Base-by-base conservation (phyloP, 2,113 vertebrate genomes). In the Tetrax tetrax region DNA sequence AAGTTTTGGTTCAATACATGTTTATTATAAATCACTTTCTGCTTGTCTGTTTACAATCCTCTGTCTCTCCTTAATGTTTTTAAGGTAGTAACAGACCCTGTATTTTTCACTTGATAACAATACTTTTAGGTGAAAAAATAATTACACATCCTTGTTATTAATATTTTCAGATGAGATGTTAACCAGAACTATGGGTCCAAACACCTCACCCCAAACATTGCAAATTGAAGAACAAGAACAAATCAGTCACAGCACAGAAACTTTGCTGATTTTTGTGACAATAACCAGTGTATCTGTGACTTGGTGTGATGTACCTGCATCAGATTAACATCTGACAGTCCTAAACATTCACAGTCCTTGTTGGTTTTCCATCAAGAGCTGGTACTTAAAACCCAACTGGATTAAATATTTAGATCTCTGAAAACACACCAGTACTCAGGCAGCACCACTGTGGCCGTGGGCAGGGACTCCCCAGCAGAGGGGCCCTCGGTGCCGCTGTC, bases 1-100 rank as follows among this genome's bases (percentile, higher is more conserved):
- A 92, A 59, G 33, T 54, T 77, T 78, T 22, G 57, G 28, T 85
- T 90, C 71, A 66, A n/a, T 81, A 12, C 23, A 7, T 23, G n/a
- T 25, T 91, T 87, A 18, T 77, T 90, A 80, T 84, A 87, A 94
- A 89, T 91, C 72, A 68, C 78, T n/a, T 90, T 64, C 76, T 96
- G 79, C 75, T 82, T 89, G 50, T 96, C 86, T 96, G 70, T 66
- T 96, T 96, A 54, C 61, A 86, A 28, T 10, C 14, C 23, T 27
- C 54, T 66, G 59, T 25, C 61, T 77, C 86, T 47, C 54, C 61
- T 70, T 78, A 25, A 33, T 64, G 84, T 43, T 86, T 84, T 79
- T 47, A 69, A 95, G 80, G 75, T 80, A 76, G 24, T 71, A 83
- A 45, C 74, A 81, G 82, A 70, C 7, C 6, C 50, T n/a, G 10